phyloP scores from a whole-genome alignment of 92 coral and sea anemone genomes.

The Blastomussa wellsi region DNA sequence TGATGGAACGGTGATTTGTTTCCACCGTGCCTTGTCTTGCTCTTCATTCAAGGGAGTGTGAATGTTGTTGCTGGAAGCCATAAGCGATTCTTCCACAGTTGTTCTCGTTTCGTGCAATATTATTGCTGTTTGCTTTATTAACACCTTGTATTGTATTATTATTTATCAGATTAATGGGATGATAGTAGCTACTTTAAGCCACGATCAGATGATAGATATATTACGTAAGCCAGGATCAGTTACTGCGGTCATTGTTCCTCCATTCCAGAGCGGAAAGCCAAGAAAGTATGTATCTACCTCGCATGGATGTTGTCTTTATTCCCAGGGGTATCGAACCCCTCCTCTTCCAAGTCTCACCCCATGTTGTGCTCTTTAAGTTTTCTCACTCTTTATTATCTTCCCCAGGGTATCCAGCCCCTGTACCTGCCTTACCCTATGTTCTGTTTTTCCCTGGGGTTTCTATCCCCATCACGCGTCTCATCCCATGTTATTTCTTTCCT shows the following conservation, averaged over 20 bases:
- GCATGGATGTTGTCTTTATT: background rate
- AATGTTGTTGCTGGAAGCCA: no score
- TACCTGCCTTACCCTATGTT: constrained; percentile 36
- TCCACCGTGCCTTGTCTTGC: no score
- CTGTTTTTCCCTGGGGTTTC: constrained; percentile 47
- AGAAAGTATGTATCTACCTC: constrained; percentile 72
- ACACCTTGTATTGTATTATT: background rate
- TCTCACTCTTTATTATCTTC: constrained; percentile 14
- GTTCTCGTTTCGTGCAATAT: no score
- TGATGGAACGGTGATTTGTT: no score
- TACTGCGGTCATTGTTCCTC: constrained; percentile 90
- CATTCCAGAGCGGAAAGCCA: constrained; percentile 93
- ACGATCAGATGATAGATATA: constrained; percentile 93
- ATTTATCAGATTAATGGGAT: constrained; percentile 77
- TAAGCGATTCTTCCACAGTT: no score
- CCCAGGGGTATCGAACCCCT: constrained; percentile 51
- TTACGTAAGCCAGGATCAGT: constrained; percentile 93
- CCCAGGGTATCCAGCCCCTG: constrained; percentile 47
- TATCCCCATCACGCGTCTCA: constrained; percentile 24
- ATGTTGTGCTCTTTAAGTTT: constrained; percentile 11
- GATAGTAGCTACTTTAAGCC: constrained; percentile 86
- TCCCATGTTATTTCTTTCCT: background rate
- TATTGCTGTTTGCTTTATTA: background rate
- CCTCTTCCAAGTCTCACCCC: constrained; percentile 38
- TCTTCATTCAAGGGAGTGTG: no score